Conservation (phyloP, 2,113 vertebrate species). For the Oxyruncus cristatus region DNA sequence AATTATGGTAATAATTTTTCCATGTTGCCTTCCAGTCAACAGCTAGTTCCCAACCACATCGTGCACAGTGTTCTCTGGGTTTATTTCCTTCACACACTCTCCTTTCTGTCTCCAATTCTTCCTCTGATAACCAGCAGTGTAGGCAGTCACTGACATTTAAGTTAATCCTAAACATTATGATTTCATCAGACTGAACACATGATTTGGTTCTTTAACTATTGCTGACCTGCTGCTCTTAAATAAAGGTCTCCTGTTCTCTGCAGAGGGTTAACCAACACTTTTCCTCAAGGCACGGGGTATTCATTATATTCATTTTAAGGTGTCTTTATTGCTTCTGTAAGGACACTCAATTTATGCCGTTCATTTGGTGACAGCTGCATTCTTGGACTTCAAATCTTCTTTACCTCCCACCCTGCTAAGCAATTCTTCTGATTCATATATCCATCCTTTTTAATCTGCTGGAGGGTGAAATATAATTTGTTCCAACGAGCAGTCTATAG, state of each 20-base stretch:
- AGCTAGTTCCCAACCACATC: background rate
- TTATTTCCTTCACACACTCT: background rate
- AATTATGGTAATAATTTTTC: background rate
- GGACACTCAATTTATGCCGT: background rate
- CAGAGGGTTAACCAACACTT: background rate
- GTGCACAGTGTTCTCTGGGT: background rate
- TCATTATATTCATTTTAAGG: background rate
- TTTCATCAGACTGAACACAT: background rate
- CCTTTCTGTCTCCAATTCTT: background rate
- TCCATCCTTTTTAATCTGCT: constrained; percentile 41
- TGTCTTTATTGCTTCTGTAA: background rate
- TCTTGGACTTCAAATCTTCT: constrained; percentile 17
- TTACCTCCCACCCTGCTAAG: constrained; percentile 17
- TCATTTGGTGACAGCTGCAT: background rate
- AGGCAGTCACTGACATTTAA: background rate
- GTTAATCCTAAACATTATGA: background rate
- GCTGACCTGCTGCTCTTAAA: background rate
- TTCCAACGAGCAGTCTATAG: constrained; percentile 50
- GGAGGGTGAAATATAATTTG: constrained; percentile 42
- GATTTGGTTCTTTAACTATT: background rate
- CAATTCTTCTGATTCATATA: constrained; percentile 31
- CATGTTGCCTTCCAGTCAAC: background rate
- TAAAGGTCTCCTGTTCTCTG: background rate
- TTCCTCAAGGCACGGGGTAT: background rate
- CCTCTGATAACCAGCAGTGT: background rate